Conservation (phyloP, 23 tunicate species). For the Aplidium turbinatum region DNA sequence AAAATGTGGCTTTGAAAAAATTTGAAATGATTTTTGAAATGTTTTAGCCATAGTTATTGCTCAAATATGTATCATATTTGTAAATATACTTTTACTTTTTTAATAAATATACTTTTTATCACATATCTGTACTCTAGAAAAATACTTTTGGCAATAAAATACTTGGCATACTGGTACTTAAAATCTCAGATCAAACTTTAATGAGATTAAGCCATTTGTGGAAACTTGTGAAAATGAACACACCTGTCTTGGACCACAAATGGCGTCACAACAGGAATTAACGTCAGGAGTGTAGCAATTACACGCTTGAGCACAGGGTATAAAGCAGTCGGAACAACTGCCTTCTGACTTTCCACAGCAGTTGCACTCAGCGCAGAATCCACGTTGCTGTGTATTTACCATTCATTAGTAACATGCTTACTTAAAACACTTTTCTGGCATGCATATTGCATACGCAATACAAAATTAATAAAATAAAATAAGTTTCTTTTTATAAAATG, state of each 20-base stretch:
- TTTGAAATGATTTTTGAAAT: no score
- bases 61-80: no score
- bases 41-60: no score
- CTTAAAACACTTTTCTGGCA: neutral
- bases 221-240: slow-evolving; percentile 7
- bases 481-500: neutral
- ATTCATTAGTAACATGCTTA: neutral
- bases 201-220: no score
- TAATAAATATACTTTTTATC: no score
- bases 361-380: slow-evolving; percentile 59
- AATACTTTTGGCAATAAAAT: no score
- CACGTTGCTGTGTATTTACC: neutral
- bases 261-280: slow-evolving; percentile 64
- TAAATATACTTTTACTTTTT: no score
- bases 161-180: no score
- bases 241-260: slow-evolving; percentile 82
- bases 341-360: slow-evolving; percentile 61
- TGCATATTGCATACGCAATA: neutral
- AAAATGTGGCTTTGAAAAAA: no score
- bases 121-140: no score
- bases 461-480: neutral
- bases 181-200: no score
- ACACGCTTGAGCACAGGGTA: slow-evolving; percentile 60
- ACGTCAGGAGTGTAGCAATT: slow-evolving; percentile 70
- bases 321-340: slow-evolving; percentile 56